A percentile compares a stretch with the other conserved stretches of the same genome.
Evolutionary conservation across 2,113 vertebrate species (phyloP).

Genomic region (Corythornis vintsioides): DNA sequence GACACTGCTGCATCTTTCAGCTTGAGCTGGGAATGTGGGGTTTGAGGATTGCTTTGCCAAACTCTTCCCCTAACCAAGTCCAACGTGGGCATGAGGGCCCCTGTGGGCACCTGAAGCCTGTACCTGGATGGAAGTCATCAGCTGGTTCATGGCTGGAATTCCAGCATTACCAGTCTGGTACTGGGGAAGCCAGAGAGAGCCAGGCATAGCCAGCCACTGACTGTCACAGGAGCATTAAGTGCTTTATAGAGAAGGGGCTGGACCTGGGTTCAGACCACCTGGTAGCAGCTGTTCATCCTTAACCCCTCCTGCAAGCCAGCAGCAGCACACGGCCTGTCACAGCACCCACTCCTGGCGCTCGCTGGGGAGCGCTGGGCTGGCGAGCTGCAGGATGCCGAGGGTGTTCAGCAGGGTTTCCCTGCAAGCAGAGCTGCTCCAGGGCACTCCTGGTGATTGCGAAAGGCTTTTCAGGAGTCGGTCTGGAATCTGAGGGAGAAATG

Average conservation of each 20-base stretch:
- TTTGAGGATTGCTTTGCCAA: not conserved
- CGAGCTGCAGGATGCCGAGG: not conserved
- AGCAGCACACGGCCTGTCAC: not conserved
- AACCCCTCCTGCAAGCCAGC: not conserved
- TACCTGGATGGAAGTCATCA: not conserved
- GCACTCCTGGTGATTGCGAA: not conserved
- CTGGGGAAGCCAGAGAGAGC: not conserved
- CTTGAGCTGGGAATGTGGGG: not conserved
- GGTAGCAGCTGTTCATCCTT: not conserved
- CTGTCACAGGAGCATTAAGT: not conserved
- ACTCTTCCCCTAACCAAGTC: not conserved
- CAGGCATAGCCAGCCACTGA: not conserved
- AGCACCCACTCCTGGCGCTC: not conserved
- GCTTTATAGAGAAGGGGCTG: not conserved
- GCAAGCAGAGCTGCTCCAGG: fast-evolving
- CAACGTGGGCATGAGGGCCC: fast-evolving
- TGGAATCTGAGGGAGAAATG: not conserved
- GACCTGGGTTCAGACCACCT: not conserved
- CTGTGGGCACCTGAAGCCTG: not conserved
- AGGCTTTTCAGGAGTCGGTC: fast-evolving
- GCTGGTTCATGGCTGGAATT: not conserved
- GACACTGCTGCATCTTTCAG: not conserved
- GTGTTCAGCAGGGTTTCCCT: not conserved
- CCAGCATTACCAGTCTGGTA: not conserved
- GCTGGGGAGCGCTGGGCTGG: not conserved